Evolutionary conservation across 2,888 invertebrate species (phyloP), one percentile per base, ranked within the genome.

Genomic region (Meloe dianella): DNA sequence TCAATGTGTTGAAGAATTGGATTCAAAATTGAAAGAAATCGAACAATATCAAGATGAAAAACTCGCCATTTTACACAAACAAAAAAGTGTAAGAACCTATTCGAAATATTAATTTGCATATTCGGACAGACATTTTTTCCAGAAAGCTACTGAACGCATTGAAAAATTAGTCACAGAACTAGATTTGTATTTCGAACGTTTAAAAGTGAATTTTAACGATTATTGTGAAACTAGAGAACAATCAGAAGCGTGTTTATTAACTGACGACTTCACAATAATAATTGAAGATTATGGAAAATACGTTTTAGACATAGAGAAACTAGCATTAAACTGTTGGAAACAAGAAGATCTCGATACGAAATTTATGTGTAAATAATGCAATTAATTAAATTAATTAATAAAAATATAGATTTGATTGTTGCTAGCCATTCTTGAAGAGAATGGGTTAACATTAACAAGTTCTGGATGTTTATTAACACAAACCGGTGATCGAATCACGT

Each of bases 391-490:
- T 67, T 76, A 74, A 75, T 76, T 76, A 56, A 29, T 58, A 5
- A 59, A 30, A 57, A 71, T 68, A 61, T 68, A 70, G n/a, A n/a
- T n/a, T n/a, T 64, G 66, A 57, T 35, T 30, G 47, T 72, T 72
- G 27, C 60, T n/a, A 78, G 79, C 66, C 60, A 68, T 73, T 7
- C 67, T 80, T 10, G 72, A 78, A 61, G 67, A 72, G 8, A 70
- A 75, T 57, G 82, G 82, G 17, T 70, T 82, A 20, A 78, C 74
- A 47, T 65, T 82, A 32, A 81, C 80, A 10, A 74, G 75, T 29
- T 78, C 80, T 5, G 81, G 81, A 6, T 64, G 75, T 30, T 70
- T 84, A 32, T 65, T 81, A 5, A 81, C 80, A 20, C 65, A 72
- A 20, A 75, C 75, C n/a, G 84, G 82, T 17, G 70, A 74, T 57